phyloP scores from a whole-genome alignment of 2,113 vertebrate genomes.

The Girardinichthys multiradiatus region DNA sequence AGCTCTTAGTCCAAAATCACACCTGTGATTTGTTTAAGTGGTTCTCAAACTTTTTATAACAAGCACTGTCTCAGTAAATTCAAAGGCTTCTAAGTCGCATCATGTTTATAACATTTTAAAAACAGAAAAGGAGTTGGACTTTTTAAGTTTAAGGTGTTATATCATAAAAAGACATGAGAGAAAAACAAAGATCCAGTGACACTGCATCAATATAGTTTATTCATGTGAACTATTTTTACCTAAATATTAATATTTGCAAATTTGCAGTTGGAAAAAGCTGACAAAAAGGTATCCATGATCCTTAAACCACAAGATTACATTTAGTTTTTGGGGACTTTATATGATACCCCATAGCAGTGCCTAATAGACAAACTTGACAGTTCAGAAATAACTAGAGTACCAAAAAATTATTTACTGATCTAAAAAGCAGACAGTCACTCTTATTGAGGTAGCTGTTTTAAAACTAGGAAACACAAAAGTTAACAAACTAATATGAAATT shows the following conservation, averaged over 20 bases:
- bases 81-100: neutral
- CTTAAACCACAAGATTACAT: too few species aligned
- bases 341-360: too few species aligned
- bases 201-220: neutral
- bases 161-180: neutral
- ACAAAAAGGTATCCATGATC: too few species aligned
- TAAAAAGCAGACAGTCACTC: neutral
- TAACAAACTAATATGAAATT: neutral
- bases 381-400: too few species aligned
- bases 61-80: neutral
- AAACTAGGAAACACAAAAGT: neutral
- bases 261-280: too few species aligned
- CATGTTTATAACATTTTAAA: neutral
- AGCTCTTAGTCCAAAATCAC: neutral
- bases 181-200: neutral
- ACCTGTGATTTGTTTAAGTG: neutral
- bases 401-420: too few species aligned
- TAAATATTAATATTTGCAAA: too few species aligned
- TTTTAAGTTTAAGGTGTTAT: neutral
- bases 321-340: too few species aligned
- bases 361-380: too few species aligned
- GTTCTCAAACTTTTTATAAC: neutral
- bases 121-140: neutral
- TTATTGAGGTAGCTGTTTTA: neutral
- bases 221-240: neutral